Percentiles rank a stretch among this genome's conserved stretches.
Conservation (phyloP, 2,113 vertebrate genomes). For the Thalassarche chlororhynchos region DNA sequence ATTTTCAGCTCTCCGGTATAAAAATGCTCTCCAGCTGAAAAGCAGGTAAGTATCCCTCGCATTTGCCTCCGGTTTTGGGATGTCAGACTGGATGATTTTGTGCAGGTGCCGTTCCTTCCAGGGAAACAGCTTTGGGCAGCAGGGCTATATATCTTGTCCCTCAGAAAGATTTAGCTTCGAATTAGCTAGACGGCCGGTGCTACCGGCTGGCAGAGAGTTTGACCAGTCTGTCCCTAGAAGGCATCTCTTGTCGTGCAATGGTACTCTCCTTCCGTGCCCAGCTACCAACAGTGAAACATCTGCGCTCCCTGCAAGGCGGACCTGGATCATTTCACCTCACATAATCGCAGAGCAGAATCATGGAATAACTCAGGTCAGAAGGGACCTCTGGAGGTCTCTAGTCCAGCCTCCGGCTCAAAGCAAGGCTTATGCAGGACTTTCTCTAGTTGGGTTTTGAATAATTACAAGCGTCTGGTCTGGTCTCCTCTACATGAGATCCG, state of each 20-base stretch:
- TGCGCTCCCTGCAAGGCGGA: not conserved
- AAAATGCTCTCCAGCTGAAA: not conserved
- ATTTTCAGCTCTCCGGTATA: not conserved
- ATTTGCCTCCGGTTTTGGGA: not conserved
- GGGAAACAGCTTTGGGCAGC: not conserved
- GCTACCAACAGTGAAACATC: not conserved
- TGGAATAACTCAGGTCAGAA: not conserved
- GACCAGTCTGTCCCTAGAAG: not conserved
- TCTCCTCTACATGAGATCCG: not conserved
- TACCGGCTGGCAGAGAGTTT: not conserved
- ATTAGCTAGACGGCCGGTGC: not conserved
- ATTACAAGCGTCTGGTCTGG: not conserved
- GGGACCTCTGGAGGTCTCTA: not conserved
- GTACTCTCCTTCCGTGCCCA: not conserved
- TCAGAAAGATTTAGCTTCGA: not conserved
- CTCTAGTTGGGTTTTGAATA: not conserved
- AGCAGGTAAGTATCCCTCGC: not conserved
- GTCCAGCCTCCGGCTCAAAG: not conserved
- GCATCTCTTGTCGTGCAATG: not conserved
- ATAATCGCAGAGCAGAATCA: not conserved
- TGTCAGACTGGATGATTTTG: accelerated
- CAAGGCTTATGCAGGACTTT: not conserved
- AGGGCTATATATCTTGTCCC: not conserved
- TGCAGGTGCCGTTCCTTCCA: not conserved
- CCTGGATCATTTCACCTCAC: not conserved